Conservation (phyloP, 2,797 vertebrate species). For the Hemitrygon akajei region DNA sequence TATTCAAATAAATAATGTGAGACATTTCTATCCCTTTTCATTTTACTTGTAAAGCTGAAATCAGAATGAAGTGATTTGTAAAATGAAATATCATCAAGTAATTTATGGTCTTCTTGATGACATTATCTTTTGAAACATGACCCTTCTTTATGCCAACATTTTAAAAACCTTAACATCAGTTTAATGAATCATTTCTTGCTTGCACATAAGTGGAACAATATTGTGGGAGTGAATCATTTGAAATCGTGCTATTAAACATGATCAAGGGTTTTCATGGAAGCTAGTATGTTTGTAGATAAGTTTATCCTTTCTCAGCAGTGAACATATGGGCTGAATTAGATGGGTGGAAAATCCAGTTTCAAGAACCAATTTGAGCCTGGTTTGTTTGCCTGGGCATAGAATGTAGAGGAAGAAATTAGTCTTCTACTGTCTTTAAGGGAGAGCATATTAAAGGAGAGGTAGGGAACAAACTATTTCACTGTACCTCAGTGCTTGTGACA, state of each 20-base stretch:
- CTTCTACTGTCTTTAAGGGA: not conserved
- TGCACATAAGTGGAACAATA: not conserved
- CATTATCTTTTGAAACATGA: constrained; percentile 1
- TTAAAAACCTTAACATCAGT: not conserved
- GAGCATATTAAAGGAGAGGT: not conserved
- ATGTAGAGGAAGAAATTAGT: not conserved
- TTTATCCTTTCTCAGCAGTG: not conserved
- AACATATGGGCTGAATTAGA: not conserved
- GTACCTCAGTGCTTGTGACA: too few species aligned
- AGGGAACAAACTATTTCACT: not conserved
- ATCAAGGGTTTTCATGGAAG: not conserved
- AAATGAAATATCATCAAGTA: not conserved
- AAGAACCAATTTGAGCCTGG: not conserved
- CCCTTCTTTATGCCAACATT: not conserved
- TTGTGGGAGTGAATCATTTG: not conserved
- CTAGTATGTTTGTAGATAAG: too few species aligned
- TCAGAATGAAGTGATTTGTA: not conserved
- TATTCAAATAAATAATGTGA: not conserved
- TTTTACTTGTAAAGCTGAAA: not conserved
- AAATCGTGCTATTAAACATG: not conserved
- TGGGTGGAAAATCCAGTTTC: not conserved
- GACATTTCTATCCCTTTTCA: not conserved
- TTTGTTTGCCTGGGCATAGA: not conserved
- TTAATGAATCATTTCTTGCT: not conserved
- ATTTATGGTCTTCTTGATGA: not conserved